Conservation (phyloP, 2,113 vertebrate species). For the Naja naja region DNA sequence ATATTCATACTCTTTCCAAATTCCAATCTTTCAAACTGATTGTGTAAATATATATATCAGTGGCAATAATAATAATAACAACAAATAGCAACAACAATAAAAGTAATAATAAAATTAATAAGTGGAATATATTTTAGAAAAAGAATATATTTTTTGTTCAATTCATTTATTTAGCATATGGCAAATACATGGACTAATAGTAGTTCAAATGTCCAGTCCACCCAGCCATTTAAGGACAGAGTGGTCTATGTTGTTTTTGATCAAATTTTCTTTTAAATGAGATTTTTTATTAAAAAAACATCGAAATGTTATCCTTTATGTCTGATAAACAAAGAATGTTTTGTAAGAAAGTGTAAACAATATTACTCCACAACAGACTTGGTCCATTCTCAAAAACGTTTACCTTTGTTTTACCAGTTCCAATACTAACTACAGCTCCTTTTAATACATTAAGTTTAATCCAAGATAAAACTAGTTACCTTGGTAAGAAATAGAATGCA, state of each 20-base stretch:
- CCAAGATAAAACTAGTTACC: neutral
- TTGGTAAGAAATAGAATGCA: neutral
- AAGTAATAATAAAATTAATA: neutral
- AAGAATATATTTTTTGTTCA: neutral
- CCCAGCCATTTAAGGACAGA: too few species aligned
- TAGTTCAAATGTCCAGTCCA: too few species aligned
- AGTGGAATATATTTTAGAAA: neutral
- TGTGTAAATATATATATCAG: neutral
- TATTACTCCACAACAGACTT: neutral
- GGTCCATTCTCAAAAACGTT: neutral
- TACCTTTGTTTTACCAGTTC: neutral
- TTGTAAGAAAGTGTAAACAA: neutral
- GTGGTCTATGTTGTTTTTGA: too few species aligned
- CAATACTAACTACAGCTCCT: neutral
- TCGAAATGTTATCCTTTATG: too few species aligned
- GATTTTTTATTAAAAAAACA: neutral
- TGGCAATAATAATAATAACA: neutral
- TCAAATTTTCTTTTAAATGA: neutral
- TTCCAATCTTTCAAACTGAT: neutral
- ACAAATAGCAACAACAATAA: neutral
- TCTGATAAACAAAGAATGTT: neutral
- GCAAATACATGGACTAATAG: too few species aligned
- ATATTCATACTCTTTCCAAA: neutral
- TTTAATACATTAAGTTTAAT: slow-evolving; percentile 12
- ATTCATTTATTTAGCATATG: too few species aligned